Conservation (phyloP, 1,140 invertebrate species). For the Fopius arisanus region DNA sequence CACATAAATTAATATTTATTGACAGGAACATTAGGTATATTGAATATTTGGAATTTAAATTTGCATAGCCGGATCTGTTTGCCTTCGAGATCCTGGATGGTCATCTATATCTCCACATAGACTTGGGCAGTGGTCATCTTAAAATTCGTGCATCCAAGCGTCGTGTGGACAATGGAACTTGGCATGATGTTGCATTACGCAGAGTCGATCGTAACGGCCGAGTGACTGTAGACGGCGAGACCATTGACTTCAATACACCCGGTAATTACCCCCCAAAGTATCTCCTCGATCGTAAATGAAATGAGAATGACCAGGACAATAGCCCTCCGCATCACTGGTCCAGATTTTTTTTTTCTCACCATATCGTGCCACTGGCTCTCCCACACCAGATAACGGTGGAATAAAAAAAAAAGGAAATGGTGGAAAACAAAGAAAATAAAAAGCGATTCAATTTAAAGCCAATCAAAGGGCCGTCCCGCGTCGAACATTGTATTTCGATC, state of each 20-base stretch:
- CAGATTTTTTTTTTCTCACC: not conserved
- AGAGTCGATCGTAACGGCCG: slow-evolving; percentile 82
- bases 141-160: slow-evolving; percentile 83
- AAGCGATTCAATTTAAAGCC: not conserved
- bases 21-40: not conserved
- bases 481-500: not conserved
- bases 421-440: not conserved
- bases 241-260: slow-evolving; percentile 88
- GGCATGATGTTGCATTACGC: slow-evolving; percentile 88
- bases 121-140: slow-evolving; percentile 89
- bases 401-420: not conserved
- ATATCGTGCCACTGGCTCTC: not conserved
- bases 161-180: slow-evolving; percentile 87
- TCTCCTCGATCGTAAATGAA: not conserved
- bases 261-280: slow-evolving; percentile 65
- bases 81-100: slow-evolving; percentile 94
- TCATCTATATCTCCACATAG: slow-evolving; percentile 89
- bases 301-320: not conserved
- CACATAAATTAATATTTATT: no score
- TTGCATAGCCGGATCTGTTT: slow-evolving; percentile 85
- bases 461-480: not conserved
- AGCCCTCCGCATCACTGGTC: not conserved
- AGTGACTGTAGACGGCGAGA: slow-evolving; percentile 88
- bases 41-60: not conserved
- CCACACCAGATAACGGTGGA: not conserved